phyloP scores from a whole-genome alignment of 1,140 invertebrate genomes.

The Eumaeus atala region DNA sequence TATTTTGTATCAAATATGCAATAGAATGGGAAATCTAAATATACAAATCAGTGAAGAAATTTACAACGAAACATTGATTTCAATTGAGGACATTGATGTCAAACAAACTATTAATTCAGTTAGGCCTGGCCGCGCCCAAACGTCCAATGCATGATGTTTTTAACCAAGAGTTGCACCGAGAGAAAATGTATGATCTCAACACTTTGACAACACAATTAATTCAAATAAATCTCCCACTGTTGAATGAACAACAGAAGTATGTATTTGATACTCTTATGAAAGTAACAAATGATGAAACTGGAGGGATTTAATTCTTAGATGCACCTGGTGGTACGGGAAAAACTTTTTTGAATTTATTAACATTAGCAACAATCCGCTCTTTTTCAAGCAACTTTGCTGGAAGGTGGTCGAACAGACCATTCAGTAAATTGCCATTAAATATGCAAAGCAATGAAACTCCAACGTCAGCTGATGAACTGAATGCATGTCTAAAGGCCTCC shows the following conservation, averaged over 20 bases:
- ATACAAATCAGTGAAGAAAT: conserved; percentile 38
- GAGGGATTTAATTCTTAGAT: conserved; percentile 42
- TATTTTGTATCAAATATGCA: no score
- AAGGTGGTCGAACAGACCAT: conserved; percentile 24
- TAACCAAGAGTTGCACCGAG: conserved; percentile 41
- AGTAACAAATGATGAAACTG: conserved; percentile 34
- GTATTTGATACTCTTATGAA: conserved; percentile 48
- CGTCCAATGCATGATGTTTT: conserved; percentile 42
- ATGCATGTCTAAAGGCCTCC: conserved; percentile 38
- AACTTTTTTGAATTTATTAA: conserved; percentile 19
- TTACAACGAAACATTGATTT: conserved; percentile 52
- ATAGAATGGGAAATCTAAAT: conserved; percentile 14
- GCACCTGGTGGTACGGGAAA: conserved; percentile 29
- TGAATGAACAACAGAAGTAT: conserved; percentile 37
- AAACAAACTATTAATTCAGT: conserved; percentile 45
- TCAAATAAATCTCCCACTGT: conserved; percentile 27
- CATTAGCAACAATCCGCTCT: conserved; percentile 18
- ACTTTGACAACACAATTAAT: conserved; percentile 32
- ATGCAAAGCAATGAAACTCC: conserved; percentile 27
- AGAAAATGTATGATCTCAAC: conserved; percentile 41
- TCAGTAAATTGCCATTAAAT: conserved; percentile 37
- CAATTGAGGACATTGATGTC: conserved; percentile 51
- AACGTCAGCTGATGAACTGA: conserved; percentile 52
- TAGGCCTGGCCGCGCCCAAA: conserved; percentile 40
- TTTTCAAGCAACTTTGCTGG: conserved; percentile 9